Base-by-base conservation (phyloP, 2,113 vertebrate species). In the Dicerorhinus sumatrensis region DNA sequence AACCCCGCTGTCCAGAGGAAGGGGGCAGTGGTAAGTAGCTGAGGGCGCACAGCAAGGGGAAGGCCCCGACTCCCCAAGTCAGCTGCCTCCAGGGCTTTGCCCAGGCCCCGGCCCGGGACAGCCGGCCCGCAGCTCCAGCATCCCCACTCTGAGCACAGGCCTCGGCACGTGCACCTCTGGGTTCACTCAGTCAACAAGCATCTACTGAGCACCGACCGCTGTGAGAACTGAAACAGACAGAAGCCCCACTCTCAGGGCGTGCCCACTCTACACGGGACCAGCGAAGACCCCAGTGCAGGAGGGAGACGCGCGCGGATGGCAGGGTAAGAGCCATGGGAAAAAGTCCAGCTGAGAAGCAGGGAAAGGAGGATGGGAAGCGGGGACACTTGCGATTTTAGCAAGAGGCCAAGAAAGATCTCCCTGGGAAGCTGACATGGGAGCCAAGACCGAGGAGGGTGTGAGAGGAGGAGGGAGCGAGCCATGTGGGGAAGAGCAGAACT, bases 101-200 rank as follows among this genome's bases (percentile, higher is more conserved):
- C 65, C 54, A 39, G 81, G 16, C 20, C 63, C 65, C 80, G 4
- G 56, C 23, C 81, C 69, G 8, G 42, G 12, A 33, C 2, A 11
- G 20, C 6, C n/a, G 2, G 36, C 82, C 6, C 5, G 10, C 12
- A 36, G 11, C 23, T n/a, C 48, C 3, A 31, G 33, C 3, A 16
- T 29, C 63, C 27, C 46, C 23, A 2, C 51, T 72, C 33, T n/a
- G 20, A 62, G 39, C 14, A 0, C 14, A 20, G 51, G 36, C 54
- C 60, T 51, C 36, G 1, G 10, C 1, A 1, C 0, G 27, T 9
- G 6, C n/a, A 5, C 82, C 56, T 51, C 36, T 12, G 51, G 2
- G 60, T 20, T 58, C n/a, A 20, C 20, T n/a, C 42, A 39, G 25
- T 36, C 25, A n/a, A 17, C 54, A 21, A 31, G 0, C 4, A 3